These are phyloP conservation scores for Physeter macrocephalus DNA, from an alignment of 2,113 vertebrate species.

Conservation along the genomic window DNA sequence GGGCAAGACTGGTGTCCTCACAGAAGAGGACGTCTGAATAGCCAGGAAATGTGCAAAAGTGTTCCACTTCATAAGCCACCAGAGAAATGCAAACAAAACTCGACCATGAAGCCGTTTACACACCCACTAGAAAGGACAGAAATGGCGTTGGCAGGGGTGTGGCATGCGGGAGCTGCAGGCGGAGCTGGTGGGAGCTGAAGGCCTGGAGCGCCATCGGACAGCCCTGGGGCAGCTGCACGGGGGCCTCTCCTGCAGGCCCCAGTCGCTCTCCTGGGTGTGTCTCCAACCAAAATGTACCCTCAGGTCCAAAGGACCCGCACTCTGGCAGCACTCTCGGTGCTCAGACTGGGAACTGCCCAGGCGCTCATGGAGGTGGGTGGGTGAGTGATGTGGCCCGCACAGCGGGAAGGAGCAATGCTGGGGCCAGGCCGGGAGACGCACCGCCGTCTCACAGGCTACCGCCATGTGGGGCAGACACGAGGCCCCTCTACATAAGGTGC, in stretches of 20 bases:
- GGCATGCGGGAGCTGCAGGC: background rate
- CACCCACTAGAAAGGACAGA: background rate
- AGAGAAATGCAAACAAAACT: background rate
- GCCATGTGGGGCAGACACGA: background rate
- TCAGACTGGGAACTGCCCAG: too few species aligned
- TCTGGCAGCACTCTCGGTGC: background rate
- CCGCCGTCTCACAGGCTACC: fast-evolving
- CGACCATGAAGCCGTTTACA: fast-evolving
- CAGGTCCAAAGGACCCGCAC: background rate
- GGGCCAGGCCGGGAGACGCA: background rate
- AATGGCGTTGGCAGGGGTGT: fast-evolving
- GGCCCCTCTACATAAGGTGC: background rate
- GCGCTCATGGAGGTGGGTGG: background rate
- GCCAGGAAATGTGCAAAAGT: background rate
- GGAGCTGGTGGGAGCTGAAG: background rate
- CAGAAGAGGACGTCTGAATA: background rate
- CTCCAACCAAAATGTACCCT: background rate
- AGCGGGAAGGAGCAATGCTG: too few species aligned
- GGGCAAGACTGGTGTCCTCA: background rate
- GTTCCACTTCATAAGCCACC: background rate
- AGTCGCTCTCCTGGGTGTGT: background rate
- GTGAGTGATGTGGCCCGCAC: fast-evolving
- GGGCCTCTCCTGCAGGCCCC: background rate
- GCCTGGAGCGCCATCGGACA: background rate
- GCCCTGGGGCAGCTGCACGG: too few species aligned